Evolutionary conservation across 2,888 invertebrate genomes (phyloP).

Genomic region (Acholoe squamosa): DNA sequence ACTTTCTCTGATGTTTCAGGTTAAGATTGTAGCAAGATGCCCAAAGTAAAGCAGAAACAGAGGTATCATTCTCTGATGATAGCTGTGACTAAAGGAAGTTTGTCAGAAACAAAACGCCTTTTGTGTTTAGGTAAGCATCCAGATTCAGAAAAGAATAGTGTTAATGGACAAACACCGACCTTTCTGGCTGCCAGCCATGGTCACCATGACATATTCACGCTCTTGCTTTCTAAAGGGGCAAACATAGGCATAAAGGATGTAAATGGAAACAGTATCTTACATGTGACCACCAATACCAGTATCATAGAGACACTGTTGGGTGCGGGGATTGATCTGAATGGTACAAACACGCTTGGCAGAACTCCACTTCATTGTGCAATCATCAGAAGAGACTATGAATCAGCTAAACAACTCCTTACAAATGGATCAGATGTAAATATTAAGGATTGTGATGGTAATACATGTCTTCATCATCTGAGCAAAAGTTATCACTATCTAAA

Average conservation of each 20-base stretch:
- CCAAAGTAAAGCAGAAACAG: background rate
- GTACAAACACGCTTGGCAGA: background rate
- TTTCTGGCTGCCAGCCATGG: background rate
- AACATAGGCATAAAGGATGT: background rate
- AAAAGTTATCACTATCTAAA: background rate
- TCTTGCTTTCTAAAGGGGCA: background rate
- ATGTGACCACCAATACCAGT: background rate
- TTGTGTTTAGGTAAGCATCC: background rate
- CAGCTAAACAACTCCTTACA: background rate
- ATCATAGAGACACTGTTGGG: background rate
- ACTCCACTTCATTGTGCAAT: slow-evolving; percentile 12
- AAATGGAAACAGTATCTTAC: background rate
- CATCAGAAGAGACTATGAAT: background rate
- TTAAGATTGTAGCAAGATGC: background rate
- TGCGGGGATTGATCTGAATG: background rate
- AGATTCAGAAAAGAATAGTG: background rate
- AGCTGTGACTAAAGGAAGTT: background rate
- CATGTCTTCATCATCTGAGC: background rate
- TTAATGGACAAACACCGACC: background rate
- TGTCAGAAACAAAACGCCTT: background rate
- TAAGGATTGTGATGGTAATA: background rate
- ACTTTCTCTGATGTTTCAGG: background rate
- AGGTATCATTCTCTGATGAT: background rate
- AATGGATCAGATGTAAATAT: background rate
- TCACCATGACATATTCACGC: background rate